phyloP scores from a whole-genome alignment of 2,113 vertebrate genomes.

The Microcebus ravelobensis region DNA sequence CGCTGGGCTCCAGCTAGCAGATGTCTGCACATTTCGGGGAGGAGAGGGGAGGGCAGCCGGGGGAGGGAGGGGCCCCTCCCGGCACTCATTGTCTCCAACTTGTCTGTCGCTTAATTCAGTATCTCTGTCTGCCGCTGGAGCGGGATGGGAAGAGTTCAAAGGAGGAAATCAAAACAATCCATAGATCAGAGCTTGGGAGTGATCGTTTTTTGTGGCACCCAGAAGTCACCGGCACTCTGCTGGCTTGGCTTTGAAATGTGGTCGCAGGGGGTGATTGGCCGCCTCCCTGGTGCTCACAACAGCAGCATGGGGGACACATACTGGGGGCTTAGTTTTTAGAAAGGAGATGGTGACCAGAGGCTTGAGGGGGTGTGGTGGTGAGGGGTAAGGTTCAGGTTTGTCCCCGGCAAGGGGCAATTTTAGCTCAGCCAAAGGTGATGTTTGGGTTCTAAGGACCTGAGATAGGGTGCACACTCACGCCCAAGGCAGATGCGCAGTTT shows the following conservation, averaged over 20 bases:
- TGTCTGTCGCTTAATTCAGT: slow-evolving; percentile 85
- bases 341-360: slow-evolving; percentile 58
- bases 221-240: slow-evolving; percentile 83
- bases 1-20: slow-evolving; percentile 82
- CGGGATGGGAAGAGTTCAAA: slow-evolving; percentile 87
- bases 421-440: background rate
- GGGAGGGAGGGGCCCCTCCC: slow-evolving; percentile 62
- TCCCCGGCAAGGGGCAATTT: background rate
- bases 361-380: background rate
- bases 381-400: slow-evolving; percentile 77
- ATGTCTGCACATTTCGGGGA: slow-evolving; percentile 84
- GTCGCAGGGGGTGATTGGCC: slow-evolving; percentile 61
- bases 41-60: slow-evolving; percentile 36
- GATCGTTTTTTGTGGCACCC: slow-evolving; percentile 68
- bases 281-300: slow-evolving; percentile 63
- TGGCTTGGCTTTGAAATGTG: slow-evolving; percentile 84
- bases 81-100: slow-evolving; percentile 84
- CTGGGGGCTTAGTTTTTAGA: slow-evolving; percentile 66
- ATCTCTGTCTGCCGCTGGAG: slow-evolving; percentile 85
- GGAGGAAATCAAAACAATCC: slow-evolving; percentile 88
- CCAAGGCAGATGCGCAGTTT: background rate
- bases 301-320: slow-evolving; percentile 41
- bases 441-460: too few species aligned
- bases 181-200: slow-evolving; percentile 74
- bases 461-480: background rate